Base-by-base conservation (phyloP, 2,113 vertebrate species). In the Erythrolamprus reginae region DNA sequence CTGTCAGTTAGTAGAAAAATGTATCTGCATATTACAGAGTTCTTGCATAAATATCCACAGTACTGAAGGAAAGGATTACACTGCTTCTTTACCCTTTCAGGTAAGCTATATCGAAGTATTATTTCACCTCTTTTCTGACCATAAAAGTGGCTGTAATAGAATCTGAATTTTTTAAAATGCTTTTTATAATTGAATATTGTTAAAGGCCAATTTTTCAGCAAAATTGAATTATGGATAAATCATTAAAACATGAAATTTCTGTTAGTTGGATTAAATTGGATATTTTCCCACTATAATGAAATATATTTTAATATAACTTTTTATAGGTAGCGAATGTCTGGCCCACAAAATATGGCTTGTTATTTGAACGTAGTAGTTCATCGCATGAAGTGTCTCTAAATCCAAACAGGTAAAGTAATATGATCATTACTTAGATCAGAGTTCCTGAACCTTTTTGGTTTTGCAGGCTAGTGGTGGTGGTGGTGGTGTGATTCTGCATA, bases 41-140 rank as follows among this genome's bases (percentile, higher is more conserved):
- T 98, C 98, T 5, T 99, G 98, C 93, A 96, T 99, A 90, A 99
- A 99, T 12, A 98, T 99, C 91, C 99, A 99, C 96, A 99, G 98
- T 88, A 94, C 98, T 92, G 98, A 98, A 10, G 99, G 99, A 42
- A 99, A 99, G 93, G 99, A 99, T 96, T 99, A 99, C 94, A 98
- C 98, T 61, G 98, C 98, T 91, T 98, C 99, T 24, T 96, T 99
- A 55, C 99, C 99, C 70, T 99, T 99, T 92, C 99, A 99, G 97
- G 99, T 99, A 94, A 96, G 95, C 55, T 48, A 13, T 38, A 21
- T 85, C 28, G 70, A 90, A 13, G 87, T 51, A 19, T 23, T 58
- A 85, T 85, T 50, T 53, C 17, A 17, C 17, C n/a, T 89, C n/a
- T 50, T 33, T 42, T 53, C 6, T 82, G 26, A 13, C 10, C 0